Conservation (phyloP, 2,797 vertebrate genomes). For the Carcharodon carcharias region DNA sequence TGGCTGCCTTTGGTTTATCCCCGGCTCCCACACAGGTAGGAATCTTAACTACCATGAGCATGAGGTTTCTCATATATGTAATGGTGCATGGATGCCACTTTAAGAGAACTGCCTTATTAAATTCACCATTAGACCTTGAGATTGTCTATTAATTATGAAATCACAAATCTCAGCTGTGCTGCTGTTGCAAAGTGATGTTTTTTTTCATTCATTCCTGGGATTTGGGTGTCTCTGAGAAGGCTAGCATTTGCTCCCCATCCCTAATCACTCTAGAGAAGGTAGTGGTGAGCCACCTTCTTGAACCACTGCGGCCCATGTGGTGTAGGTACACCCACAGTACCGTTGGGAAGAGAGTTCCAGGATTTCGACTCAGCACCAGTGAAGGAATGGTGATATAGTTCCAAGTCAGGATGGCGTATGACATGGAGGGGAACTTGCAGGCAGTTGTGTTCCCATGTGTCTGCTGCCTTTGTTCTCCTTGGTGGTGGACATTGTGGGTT, state of each 20-base stretch:
- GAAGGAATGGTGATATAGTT: not conserved
- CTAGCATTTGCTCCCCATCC: not conserved
- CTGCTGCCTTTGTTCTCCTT: not conserved
- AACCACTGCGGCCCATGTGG: not conserved
- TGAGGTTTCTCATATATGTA: not conserved
- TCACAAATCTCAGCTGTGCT: not conserved
- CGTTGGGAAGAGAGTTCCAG: not conserved
- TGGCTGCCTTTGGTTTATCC: constrained; percentile 90
- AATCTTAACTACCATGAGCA: not conserved
- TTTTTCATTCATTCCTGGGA: not conserved
- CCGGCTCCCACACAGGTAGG: constrained; percentile 81
- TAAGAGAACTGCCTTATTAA: not conserved
- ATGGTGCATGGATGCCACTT: not conserved
- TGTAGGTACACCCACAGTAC: not conserved
- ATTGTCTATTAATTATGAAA: not conserved
- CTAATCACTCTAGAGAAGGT: not conserved
- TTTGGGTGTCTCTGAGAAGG: not conserved
- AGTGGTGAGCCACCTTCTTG: not conserved
- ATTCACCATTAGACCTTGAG: not conserved
- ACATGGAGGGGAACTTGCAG: not conserved
- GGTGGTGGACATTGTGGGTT: not conserved
- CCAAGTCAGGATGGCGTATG: not conserved
- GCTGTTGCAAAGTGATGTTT: not conserved
- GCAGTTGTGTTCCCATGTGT: not conserved
- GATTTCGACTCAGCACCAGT: not conserved